These are phyloP conservation scores for Lycaon pictus DNA, from an alignment of 2,113 vertebrate genomes.

Conservation along the genomic window DNA sequence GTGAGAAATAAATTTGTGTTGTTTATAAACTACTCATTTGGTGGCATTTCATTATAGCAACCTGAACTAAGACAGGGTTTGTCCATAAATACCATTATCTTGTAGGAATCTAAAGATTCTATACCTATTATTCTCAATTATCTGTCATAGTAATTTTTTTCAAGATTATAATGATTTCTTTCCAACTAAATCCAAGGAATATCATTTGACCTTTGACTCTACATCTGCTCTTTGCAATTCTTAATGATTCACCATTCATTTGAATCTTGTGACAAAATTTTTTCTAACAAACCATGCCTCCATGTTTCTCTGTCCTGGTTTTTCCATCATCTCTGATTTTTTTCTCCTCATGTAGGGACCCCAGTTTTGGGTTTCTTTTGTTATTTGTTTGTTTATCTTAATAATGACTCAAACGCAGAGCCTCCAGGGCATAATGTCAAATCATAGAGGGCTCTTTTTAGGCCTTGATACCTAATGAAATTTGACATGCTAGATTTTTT, in stretches of 20 bases:
- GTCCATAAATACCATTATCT: neutral
- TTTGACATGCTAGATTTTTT: neutral
- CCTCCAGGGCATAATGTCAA: neutral
- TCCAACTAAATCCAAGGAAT: neutral
- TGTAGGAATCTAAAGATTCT: neutral
- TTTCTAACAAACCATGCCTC: neutral
- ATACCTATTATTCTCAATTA: neutral
- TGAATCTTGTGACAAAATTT: neutral
- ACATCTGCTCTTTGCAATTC: neutral
- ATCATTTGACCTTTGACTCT: neutral
- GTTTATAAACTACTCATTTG: neutral
- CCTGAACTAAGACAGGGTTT: neutral
- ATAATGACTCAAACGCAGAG: neutral
- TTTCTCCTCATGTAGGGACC: neutral
- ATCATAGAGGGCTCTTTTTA: neutral
- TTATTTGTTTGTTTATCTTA: neutral
- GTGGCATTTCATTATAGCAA: neutral
- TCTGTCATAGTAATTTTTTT: neutral
- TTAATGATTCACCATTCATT: neutral
- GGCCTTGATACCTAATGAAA: neutral
- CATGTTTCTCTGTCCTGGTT: neutral
- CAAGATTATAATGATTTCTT: neutral
- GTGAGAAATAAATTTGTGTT: neutral
- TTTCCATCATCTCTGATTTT: neutral
- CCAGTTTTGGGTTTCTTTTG: neutral